A percentile compares a stretch with the other conserved stretches of the same genome.
Conservation (phyloP, 2,113 vertebrate genomes). For the Malurus elegans region DNA sequence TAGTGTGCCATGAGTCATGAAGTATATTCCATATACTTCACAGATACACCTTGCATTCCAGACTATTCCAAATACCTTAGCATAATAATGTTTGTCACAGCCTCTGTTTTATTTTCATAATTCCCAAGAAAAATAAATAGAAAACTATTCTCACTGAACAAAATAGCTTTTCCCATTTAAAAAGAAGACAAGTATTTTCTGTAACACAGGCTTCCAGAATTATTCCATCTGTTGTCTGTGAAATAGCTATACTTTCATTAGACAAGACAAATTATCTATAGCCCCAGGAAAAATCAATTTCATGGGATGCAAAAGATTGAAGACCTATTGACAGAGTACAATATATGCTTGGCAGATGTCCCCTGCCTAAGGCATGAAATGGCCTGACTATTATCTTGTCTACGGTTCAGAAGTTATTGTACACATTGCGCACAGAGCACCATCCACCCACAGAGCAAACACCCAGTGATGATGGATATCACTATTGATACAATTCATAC, state of each 20-base stretch:
- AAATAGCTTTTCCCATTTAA: not conserved
- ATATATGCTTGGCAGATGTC: slow-evolving; percentile 15
- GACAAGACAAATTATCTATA: slow-evolving; percentile 47
- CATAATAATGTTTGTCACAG: not conserved
- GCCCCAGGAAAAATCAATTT: slow-evolving; percentile 64
- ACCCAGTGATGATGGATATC: not conserved
- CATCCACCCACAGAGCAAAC: not conserved
- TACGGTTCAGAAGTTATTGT: slow-evolving; percentile 47
- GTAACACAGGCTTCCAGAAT: not conserved
- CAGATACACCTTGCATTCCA: not conserved
- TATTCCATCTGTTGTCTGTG: not conserved
- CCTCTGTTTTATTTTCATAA: not conserved
- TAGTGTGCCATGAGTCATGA: not conserved
- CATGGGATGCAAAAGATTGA: slow-evolving; percentile 35
- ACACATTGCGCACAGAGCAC: not conserved
- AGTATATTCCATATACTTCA: not conserved
- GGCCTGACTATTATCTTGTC: slow-evolving; percentile 42
- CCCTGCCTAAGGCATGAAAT: slow-evolving; percentile 20
- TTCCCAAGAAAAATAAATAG: not conserved
- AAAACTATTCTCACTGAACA: not conserved
- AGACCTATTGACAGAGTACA: slow-evolving; percentile 27
- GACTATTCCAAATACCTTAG: not conserved
- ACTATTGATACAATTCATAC: not conserved
- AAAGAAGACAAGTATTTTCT: not conserved
- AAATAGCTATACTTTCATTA: slow-evolving; percentile 49